Percentiles rank a stretch among this genome's conserved stretches.
Evolutionary conservation across 1,140 invertebrate species (phyloP).

Genomic region (Drosophila pallidifrons): DNA sequence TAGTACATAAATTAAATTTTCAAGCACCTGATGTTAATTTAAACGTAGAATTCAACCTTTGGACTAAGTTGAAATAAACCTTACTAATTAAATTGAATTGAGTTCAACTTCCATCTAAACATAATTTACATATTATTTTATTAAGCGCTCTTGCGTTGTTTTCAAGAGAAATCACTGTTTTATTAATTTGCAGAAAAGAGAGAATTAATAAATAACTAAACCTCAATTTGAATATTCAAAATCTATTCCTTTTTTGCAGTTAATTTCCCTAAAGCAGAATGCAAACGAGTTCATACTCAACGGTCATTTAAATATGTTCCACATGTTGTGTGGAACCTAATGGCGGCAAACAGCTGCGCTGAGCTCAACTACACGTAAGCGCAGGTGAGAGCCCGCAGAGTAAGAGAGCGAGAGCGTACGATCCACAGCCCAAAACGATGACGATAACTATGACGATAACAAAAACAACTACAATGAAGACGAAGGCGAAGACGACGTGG

Average conservation of each 20-base stretch:
- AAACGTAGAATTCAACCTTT: too few relatives aligned
- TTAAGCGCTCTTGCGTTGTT: background rate
- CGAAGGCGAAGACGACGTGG: conserved; percentile 16
- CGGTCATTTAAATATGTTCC: conserved; percentile 36
- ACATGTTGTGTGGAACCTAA: conserved; percentile 36
- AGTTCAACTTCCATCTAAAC: too few relatives aligned
- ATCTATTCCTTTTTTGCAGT: background rate
- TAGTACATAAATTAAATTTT: background rate
- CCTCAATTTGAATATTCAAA: background rate
- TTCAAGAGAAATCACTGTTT: background rate
- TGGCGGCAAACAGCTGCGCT: conserved; percentile 35
- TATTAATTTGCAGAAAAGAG: background rate
- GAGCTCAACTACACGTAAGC: conserved; percentile 37
- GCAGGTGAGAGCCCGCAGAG: conserved; percentile 24
- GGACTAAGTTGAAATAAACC: background rate
- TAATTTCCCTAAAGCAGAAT: conserved; percentile 6
- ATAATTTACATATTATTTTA: too few relatives aligned
- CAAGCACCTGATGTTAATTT: background rate
- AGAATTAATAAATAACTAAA: background rate
- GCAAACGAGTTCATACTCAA: conserved; percentile 37
- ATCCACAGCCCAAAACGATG: conserved; percentile 47
- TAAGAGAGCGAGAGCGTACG: conserved; percentile 37
- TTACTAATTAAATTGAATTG: too few relatives aligned
- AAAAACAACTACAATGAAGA: conserved; percentile 7
- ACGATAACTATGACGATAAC: conserved; percentile 28